Evolutionary conservation across 1,140 invertebrate genomes (phyloP), one percentile per base, ranked within the genome.

Genomic region (Drosophila santomea): DNA sequence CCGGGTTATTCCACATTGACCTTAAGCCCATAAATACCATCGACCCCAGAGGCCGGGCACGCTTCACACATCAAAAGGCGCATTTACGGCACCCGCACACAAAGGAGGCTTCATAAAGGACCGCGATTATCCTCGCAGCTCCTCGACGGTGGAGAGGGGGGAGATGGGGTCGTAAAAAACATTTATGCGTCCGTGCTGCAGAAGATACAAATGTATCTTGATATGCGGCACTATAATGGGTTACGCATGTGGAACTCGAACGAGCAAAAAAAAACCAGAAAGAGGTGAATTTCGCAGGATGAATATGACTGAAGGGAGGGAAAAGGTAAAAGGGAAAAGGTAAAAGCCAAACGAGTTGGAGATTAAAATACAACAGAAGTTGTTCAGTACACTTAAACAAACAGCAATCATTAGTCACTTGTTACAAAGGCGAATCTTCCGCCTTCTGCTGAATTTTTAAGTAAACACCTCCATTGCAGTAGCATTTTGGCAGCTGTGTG

Each of bases 151-250:
- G 25, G 25, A 25, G 56, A 54, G 60, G 81, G 61, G 69, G 41
- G 52, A 60, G 57, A 17, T 17, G 17, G 78, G 61, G 69, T 82
- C 85, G 81, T 88, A 88, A 88, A 86, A 86, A 79, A 88, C 88
- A 89, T 88, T 83, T 79, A 88, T 66, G 83, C 75, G 59, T 41
- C 38, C 56, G 39, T 48, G 57, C 47, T 39, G 17, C 52, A 41
- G 32, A 17, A 78, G 74, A 82, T 88, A 68, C 75, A 83, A 88
- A 79, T 86, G 83, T 88, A 86, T 86, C 71, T 83, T 77, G 79
- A 79, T 86, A 67, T 71, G 58, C 71, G 71, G 35, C 58, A 57
- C 62, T 63, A 51, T 68, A 61, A 64, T 28, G 45, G 47, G 50
- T 51, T 54, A 57, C 58, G 64, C 61, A 47, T 66, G 61, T 69